These are phyloP conservation scores for Cheiracanthium punctorium DNA, from an alignment of 2,888 invertebrate genomes.

Conservation along the genomic window DNA sequence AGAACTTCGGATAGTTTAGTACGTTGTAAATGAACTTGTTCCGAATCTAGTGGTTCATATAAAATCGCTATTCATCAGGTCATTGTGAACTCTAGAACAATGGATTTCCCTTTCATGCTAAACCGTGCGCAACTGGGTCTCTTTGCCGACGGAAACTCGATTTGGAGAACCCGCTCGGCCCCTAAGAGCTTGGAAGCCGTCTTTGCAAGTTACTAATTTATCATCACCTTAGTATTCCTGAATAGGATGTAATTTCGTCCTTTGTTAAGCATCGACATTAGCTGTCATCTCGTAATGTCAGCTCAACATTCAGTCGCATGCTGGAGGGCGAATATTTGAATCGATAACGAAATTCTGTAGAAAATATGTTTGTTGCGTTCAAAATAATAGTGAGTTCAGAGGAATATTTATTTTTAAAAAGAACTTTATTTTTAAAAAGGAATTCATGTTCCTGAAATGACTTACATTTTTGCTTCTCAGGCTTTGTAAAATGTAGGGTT, in stretches of 20 bases:
- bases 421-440: no score
- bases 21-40: background rate
- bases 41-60: background rate
- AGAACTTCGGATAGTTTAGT: background rate
- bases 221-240: background rate
- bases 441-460: no score
- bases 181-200: background rate
- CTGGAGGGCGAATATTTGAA: background rate
- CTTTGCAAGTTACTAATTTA: constrained; percentile 1
- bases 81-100: background rate
- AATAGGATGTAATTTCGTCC: constrained; percentile 7
- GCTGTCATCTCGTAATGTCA: background rate
- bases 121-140: constrained; percentile 13
- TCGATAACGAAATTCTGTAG: background rate
- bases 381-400: no score
- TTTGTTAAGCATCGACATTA: background rate
- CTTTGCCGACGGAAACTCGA: background rate
- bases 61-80: background rate
- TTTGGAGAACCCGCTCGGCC: background rate
- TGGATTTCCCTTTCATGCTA: background rate
- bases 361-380: background rate
- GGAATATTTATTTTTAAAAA: no score
- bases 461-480: no score
- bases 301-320: background rate
- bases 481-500: no score